These are phyloP conservation scores for Pristionchus pacificus DNA, from an alignment of 1,140 invertebrate genomes.

Conservation along the genomic window DNA sequence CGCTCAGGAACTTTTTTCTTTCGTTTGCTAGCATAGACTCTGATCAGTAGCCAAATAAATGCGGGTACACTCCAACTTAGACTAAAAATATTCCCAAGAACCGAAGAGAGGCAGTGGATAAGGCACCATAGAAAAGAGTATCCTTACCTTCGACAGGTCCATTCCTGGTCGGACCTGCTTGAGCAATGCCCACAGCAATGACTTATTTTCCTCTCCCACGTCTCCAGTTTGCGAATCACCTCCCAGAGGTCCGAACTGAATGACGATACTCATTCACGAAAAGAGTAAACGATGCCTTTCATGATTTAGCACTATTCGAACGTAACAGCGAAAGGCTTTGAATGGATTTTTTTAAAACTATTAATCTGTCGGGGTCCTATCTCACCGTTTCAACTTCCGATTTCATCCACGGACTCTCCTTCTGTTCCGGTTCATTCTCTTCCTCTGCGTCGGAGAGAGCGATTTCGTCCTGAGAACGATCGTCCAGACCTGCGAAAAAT, in stretches of 20 bases:
- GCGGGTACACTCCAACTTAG: no score
- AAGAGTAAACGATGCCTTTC: not conserved
- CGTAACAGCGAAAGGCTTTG: no score
- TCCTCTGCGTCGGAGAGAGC: no score
- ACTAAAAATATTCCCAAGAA: no score
- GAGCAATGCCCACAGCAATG: slow-evolving; percentile 83
- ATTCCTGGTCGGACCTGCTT: slow-evolving; percentile 84
- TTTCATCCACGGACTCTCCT: slow-evolving; percentile 40
- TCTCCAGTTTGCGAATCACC: slow-evolving; percentile 72
- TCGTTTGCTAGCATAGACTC: no score
- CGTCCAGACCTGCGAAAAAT: slow-evolving; percentile 24
- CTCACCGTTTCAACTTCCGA: slow-evolving; percentile 1
- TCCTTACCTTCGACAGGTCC: slow-evolving; percentile 79
- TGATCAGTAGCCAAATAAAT: no score
- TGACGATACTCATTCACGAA: not conserved
- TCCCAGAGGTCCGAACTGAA: not conserved
- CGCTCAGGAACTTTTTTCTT: no score
- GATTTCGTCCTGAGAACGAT: slow-evolving; percentile 12
- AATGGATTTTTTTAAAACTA: no score
- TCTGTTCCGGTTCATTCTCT: slow-evolving; percentile 52
- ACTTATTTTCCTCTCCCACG: slow-evolving; percentile 88
- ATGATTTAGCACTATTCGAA: no score
- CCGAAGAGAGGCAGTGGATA: no score
- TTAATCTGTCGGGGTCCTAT: not conserved
- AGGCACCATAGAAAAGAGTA: no score